phyloP scores from a whole-genome alignment of 1,140 invertebrate genomes.

The Drosophila asahinai region DNA sequence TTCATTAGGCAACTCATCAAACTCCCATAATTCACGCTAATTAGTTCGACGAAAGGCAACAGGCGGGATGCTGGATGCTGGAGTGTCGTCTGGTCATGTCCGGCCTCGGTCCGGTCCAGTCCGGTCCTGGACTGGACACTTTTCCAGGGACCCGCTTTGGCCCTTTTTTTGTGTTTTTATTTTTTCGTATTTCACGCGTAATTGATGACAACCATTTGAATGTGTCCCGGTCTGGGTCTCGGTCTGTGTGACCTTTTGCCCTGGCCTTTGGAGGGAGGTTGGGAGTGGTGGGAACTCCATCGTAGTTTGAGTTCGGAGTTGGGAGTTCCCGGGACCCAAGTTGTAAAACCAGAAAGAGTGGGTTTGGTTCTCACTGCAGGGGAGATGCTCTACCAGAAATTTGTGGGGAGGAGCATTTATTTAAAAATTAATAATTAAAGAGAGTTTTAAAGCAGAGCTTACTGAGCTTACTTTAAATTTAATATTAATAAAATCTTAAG shows the following conservation, averaged over 20 bases:
- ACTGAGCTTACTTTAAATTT: too few species aligned
- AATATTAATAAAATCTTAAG: too few species aligned
- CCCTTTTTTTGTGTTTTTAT: background rate
- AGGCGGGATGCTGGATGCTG: background rate
- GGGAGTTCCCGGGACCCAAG: constrained; percentile 27
- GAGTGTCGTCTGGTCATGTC: constrained; percentile 8
- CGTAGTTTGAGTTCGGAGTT: background rate
- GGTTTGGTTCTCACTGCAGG: background rate
- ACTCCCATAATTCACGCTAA: constrained; percentile 72
- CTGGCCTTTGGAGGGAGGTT: constrained; percentile 14
- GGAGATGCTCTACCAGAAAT: background rate
- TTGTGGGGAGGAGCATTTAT: too few species aligned
- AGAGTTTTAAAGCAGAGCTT: too few species aligned
- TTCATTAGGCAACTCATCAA: constrained; percentile 60
- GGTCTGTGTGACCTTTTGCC: constrained; percentile 33
- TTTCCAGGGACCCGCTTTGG: background rate
- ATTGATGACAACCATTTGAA: constrained; percentile 70
- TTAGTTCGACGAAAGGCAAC: constrained; percentile 56
- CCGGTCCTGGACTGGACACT: constrained; percentile 5
- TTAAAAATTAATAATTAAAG: background rate
- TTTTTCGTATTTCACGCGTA: constrained; percentile 54
- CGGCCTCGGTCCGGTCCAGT: constrained; percentile 4
- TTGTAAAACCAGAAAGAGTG: constrained; percentile 27
- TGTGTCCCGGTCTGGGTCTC: constrained; percentile 24
- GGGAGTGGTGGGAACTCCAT: background rate